Base-by-base conservation (phyloP, 2,888 invertebrate species). In the Sympetrum striolatum region DNA sequence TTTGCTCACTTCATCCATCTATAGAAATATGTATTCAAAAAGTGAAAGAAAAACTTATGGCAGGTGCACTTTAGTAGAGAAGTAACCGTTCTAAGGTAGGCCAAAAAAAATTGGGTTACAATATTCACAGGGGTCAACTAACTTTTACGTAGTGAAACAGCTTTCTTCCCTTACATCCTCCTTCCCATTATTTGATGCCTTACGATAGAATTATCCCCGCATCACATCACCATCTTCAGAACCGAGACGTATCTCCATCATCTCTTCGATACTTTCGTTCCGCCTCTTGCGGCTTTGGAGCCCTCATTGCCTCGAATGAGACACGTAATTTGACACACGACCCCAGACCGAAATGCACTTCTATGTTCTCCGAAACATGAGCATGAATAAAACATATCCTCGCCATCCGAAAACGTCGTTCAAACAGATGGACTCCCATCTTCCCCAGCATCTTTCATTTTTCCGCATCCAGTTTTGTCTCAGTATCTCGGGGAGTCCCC, bases 331-430 rank as follows among this genome's bases (percentile, higher is more conserved):
- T 22, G 82, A 82, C 31, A 22, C 15, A 58, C 22, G 35, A 58
- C 58, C 58, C 31, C 81, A 31, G 10, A 22, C 82, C 8, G 37
- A 82, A 64, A 86, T 64, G 60, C 37, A 60, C n/a, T 22, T 35
- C n/a, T 64, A 18, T 53, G 31, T 58, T 82, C 22, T 14, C 12
- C 31, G 35, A 6, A 82, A 44, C 64, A 22, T 39, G n/a, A 64
- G 10, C 86, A 37, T 86, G 86, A 86, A 86, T 86, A 64, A 86
- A 35, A 86, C 86, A 86, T 86, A 37, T 8, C 35, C n/a, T 1
- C 37, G 10, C 31, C 58, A 15, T 37, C 35, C 82, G 15, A 64
- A 64, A 25, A 25, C 64, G n/a, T 73, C 73, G 14, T 73, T 73
- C 73, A 22, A 73, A 31, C 73, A 14, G 73, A 73, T 73, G 73